Conservation (phyloP, 2,888 invertebrate species). For the Rhamnusium bicolor region DNA sequence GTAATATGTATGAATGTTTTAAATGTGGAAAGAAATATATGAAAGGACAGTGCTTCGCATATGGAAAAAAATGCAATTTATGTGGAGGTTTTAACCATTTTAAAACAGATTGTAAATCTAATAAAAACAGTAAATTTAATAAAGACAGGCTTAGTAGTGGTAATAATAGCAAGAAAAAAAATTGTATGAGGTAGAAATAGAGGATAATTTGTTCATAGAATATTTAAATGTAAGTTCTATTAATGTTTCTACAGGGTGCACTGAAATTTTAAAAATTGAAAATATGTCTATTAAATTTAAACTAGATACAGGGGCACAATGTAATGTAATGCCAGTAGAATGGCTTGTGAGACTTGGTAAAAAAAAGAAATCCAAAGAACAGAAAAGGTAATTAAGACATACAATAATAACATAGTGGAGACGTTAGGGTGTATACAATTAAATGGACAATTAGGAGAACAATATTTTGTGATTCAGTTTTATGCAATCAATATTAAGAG, state of each 20-base stretch:
- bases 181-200: neutral
- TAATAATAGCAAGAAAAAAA: neutral
- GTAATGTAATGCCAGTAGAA: neutral
- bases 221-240: neutral
- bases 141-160: neutral
- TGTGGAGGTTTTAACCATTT: neutral
- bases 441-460: neutral
- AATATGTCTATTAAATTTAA: neutral
- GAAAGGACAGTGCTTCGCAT: neutral
- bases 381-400: neutral
- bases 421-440: neutral
- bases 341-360: neutral
- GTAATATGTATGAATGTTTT: neutral
- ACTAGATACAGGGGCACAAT: neutral
- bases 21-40: neutral
- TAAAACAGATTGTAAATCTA: neutral
- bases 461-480: neutral
- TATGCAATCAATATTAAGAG: neutral
- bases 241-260: neutral
- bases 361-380: neutral
- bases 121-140: neutral
- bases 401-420: neutral
- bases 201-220: neutral
- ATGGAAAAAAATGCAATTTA: neutral
- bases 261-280: neutral